Conservation (phyloP, 2,113 vertebrate genomes). For the Trichechus manatus region DNA sequence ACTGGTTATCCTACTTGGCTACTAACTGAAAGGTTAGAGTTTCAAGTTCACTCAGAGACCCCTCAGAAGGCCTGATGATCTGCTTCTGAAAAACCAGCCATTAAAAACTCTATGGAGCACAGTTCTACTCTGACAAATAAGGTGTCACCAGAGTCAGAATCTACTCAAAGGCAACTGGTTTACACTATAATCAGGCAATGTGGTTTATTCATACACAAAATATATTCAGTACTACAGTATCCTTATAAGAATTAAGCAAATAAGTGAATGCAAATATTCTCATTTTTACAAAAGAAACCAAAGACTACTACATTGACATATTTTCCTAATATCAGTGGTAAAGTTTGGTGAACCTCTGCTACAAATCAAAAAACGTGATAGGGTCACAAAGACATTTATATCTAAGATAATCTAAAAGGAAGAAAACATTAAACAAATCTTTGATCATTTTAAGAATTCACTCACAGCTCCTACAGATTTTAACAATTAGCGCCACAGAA, state of each 20-base stretch:
- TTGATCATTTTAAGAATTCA: constrained; percentile 35
- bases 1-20: neutral
- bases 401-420: neutral
- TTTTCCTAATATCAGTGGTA: neutral
- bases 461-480: neutral
- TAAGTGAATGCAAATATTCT: constrained; percentile 20
- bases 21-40: neutral
- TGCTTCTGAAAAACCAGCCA: neutral
- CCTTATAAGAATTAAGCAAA: constrained; percentile 24
- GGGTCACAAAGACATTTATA: constrained; percentile 24
- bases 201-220: constrained; percentile 62
- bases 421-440: constrained; percentile 14
- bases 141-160: neutral
- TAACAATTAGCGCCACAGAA: constrained; percentile 11
- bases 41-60: neutral
- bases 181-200: neutral
- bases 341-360: neutral
- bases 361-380: constrained; percentile 25
- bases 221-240: constrained; percentile 22
- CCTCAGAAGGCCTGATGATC: neutral
- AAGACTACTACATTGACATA: neutral
- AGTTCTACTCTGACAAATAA: neutral
- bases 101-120: neutral
- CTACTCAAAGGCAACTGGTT: neutral
- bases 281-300: constrained; percentile 56